Percentiles rank a stretch among this genome's conserved stretches.
Evolutionary conservation across 1,140 invertebrate genomes (phyloP).

Genomic region (Drosophila pachea): DNA sequence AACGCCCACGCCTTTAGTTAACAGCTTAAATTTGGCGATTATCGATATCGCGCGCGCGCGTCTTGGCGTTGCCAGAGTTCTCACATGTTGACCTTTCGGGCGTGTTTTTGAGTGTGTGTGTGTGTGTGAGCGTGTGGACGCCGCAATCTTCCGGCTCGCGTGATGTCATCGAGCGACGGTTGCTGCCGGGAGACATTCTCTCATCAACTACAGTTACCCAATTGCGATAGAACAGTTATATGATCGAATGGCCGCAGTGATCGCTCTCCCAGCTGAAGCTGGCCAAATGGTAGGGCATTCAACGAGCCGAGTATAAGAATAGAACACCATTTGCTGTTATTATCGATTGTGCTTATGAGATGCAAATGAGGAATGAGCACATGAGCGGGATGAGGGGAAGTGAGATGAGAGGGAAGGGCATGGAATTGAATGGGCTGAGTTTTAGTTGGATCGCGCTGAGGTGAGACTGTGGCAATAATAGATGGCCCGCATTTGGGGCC

Average conservation of each 20-base stretch:
- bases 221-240: neutral
- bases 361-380: constrained; percentile 4
- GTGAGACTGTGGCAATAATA: constrained; percentile 20
- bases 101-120: constrained; percentile 4
- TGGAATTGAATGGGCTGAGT: constrained; percentile 5
- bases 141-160: constrained; percentile 63
- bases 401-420: neutral
- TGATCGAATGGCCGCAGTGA: neutral
- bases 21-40: neutral
- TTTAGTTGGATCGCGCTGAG: constrained; percentile 3
- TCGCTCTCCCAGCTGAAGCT: neutral
- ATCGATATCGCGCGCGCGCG: constrained; percentile 11
- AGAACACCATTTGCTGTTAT: constrained; percentile 20
- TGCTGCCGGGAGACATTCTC: constrained; percentile 66
- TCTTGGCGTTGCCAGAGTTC: constrained; percentile 7
- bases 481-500: constrained; percentile 1
- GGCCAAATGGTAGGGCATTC: neutral
- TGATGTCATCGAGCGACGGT: constrained; percentile 61
- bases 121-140: constrained; percentile 40
- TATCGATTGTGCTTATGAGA: constrained; percentile 47
- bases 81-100: constrained; percentile 24
- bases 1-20: constrained; percentile 16
- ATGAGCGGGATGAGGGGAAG: neutral
- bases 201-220: constrained; percentile 48
- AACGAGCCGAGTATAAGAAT: constrained; percentile 17